Percentiles rank a stretch among this genome's conserved stretches.
These are phyloP conservation scores for Sorex araneus DNA, from an alignment of 2,113 vertebrate genomes.

Conservation along the genomic window DNA sequence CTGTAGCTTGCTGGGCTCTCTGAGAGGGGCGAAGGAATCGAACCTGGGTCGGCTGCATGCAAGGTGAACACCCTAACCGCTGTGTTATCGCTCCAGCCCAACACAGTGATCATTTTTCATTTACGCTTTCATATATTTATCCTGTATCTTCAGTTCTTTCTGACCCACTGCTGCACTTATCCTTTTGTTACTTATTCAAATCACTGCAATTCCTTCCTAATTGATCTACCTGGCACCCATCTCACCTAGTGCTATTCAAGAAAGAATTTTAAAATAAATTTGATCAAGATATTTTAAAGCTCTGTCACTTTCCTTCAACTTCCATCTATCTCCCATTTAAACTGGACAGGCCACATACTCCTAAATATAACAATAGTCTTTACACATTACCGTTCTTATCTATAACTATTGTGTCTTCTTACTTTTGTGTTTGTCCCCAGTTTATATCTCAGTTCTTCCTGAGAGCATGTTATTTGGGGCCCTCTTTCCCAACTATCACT, in stretches of 20 bases:
- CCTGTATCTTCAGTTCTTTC: slow-evolving; percentile 46
- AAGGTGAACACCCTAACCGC: no score
- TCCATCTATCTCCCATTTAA: not conserved
- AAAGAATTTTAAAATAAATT: slow-evolving; percentile 52
- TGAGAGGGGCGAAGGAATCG: no score
- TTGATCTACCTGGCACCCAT: not conserved
- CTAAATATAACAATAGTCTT: slow-evolving; percentile 11
- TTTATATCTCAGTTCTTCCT: not conserved
- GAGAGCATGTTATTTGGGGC: not conserved
- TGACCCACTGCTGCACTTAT: not conserved
- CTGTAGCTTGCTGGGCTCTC: no score
- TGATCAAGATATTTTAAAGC: not conserved
- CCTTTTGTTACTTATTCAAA: not conserved
- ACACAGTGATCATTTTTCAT: slow-evolving; percentile 2
- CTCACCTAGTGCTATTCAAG: not conserved
- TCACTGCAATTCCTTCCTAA: not conserved
- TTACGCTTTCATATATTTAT: slow-evolving; percentile 20
- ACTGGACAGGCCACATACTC: not conserved
- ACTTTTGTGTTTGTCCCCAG: not conserved
- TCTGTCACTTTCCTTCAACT: slow-evolving; percentile 2
- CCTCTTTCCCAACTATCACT: not conserved
- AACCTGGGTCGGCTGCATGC: no score
- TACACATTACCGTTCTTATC: not conserved
- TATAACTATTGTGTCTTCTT: not conserved
- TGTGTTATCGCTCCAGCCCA: no score